These are phyloP conservation scores for Tinamus guttatus DNA, from an alignment of 2,113 vertebrate genomes.

Conservation along the genomic window DNA sequence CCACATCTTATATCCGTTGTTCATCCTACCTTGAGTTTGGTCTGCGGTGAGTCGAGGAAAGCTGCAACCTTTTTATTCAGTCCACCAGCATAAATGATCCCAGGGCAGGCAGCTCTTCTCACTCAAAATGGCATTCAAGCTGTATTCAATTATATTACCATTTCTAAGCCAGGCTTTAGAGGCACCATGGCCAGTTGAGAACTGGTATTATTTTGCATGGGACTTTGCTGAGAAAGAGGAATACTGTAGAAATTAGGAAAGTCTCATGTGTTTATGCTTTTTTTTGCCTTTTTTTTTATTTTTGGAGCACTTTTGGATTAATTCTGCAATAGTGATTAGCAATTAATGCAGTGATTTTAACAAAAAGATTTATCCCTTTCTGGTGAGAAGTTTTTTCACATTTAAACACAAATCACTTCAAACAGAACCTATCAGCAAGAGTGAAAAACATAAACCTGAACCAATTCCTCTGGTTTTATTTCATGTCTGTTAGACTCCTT, in stretches of 20 bases:
- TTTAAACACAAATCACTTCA: background rate
- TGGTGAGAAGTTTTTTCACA: background rate
- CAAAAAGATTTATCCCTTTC: background rate
- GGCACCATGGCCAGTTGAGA: rapidly evolving
- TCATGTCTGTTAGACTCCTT: background rate
- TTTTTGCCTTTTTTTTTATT: background rate
- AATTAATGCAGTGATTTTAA: background rate
- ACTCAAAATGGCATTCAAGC: background rate
- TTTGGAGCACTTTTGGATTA: background rate
- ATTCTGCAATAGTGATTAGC: background rate
- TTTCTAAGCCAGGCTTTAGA: background rate
- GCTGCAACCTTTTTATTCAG: background rate
- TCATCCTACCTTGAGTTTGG: background rate
- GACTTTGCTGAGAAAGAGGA: background rate
- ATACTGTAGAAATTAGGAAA: background rate
- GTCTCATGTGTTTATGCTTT: background rate
- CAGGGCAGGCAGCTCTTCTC: background rate
- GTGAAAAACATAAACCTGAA: background rate
- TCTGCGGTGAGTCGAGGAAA: background rate
- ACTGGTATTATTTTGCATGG: background rate
- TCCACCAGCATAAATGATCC: background rate
- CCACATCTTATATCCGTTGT: background rate
- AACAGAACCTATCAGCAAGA: background rate
- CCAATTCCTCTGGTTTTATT: background rate
- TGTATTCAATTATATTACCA: background rate